Percentiles rank a stretch among this genome's conserved stretches.
Conservation (phyloP, 2,888 invertebrate genomes). For the Orthonychiurus folsomi region DNA sequence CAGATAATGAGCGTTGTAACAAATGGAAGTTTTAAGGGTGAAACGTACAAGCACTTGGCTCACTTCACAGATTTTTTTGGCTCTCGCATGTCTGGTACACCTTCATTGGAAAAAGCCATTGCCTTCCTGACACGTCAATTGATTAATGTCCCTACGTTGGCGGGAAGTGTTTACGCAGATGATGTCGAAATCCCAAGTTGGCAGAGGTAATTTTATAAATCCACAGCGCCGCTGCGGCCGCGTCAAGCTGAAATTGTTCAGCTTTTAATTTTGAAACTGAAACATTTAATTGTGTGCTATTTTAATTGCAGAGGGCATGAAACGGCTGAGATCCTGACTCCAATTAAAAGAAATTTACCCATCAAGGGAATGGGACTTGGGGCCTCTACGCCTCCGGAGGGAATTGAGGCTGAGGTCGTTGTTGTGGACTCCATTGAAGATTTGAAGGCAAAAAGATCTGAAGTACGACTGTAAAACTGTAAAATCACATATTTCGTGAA, state of each 20-base stretch:
- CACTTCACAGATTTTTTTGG: conserved; percentile 14
- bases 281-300: no score
- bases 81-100: conserved; percentile 41
- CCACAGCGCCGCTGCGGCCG: neutral
- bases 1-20: conserved; percentile 4
- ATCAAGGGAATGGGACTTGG: conserved; percentile 11
- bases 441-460: neutral
- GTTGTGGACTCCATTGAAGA: conserved; percentile 12
- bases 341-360: conserved; percentile 21
- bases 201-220: conserved; percentile 34
- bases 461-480: neutral
- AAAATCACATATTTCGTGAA: neutral
- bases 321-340: conserved; percentile 41
- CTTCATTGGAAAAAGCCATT: conserved; percentile 44
- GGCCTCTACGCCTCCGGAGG: neutral
- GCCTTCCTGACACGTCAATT: conserved; percentile 43
- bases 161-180: conserved; percentile 46
- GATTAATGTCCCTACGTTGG: conserved; percentile 37
- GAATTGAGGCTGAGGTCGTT: conserved; percentile 8
- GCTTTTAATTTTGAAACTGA: no score
- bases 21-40: conserved; percentile 11
- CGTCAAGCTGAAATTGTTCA: no score
- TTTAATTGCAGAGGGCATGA: conserved; percentile 44
- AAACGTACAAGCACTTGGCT: conserved; percentile 12
- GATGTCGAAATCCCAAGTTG: conserved; percentile 41